phyloP scores from a whole-genome alignment of 1,140 invertebrate species.

The Cyphomyrmex costatus region DNA sequence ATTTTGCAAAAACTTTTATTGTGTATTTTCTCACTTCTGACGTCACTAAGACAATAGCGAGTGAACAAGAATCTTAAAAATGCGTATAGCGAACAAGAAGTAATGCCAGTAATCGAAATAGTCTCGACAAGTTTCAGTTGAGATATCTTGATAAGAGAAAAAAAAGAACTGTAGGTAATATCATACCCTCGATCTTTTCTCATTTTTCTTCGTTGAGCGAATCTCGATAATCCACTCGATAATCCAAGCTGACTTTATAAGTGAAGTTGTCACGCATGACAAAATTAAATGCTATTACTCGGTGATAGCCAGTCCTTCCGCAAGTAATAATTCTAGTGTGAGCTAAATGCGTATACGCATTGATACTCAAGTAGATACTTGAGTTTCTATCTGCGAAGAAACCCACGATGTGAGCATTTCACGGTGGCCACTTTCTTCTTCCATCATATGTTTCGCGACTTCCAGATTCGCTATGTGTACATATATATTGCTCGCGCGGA shows the following conservation, averaged over 20 bases:
- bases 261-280: neutral
- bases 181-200: neutral
- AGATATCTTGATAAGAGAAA: neutral
- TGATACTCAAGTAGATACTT: conserved; percentile 47
- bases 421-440: conserved; percentile 77
- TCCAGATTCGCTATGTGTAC: conserved; percentile 46
- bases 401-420: conserved; percentile 68
- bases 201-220: neutral
- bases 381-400: conserved; percentile 70
- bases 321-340: conserved; percentile 8
- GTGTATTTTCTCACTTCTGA: no score
- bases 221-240: neutral
- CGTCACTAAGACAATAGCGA: no score
- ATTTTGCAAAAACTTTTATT: no score
- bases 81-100: neutral
- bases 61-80: neutral
- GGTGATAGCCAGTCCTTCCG: neutral
- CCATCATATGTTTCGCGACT: conserved; percentile 60
- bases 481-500: conserved; percentile 11
- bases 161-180: neutral
- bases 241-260: neutral
- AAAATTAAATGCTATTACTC: conserved; percentile 13
- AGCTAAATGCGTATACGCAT: conserved; percentile 44
- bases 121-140: neutral
- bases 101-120: neutral